A percentile compares a stretch with the other conserved stretches of the same genome.
These are phyloP conservation scores for Metopolophium dirhodum DNA, from an alignment of 1,140 invertebrate species.

Conservation along the genomic window DNA sequence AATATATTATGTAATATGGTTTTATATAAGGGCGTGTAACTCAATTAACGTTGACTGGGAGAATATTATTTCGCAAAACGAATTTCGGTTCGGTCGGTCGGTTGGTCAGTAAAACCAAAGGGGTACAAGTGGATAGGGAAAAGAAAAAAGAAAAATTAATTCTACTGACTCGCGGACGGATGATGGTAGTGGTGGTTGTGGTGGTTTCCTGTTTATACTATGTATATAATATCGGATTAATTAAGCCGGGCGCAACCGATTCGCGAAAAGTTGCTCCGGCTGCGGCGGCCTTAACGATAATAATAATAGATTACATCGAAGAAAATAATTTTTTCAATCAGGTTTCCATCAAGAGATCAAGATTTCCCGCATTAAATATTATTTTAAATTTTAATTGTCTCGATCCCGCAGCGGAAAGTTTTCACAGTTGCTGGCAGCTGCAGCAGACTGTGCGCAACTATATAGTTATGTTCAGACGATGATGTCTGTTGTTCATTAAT, in stretches of 20 bases:
- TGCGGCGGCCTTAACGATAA: background rate
- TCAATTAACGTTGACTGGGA: background rate
- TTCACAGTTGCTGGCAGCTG: background rate
- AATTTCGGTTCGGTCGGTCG: conserved; percentile 1
- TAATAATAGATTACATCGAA: background rate
- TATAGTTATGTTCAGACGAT: background rate
- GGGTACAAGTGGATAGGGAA: background rate
- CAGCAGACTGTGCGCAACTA: background rate
- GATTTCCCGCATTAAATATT: background rate
- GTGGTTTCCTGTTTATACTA: background rate
- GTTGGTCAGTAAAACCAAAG: background rate
- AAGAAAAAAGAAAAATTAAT: background rate
- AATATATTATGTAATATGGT: background rate
- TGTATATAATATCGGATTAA: background rate
- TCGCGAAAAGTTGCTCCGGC: background rate
- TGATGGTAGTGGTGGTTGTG: background rate
- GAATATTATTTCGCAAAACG: background rate
- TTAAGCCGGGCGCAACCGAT: background rate
- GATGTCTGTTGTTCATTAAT: conserved; percentile 18
- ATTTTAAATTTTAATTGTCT: conserved; percentile 19
- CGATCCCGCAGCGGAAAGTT: background rate
- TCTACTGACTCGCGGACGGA: background rate
- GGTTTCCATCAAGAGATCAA: background rate
- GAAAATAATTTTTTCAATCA: background rate
- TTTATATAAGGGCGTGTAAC: background rate